Base-by-base conservation (phyloP, 1,140 invertebrate genomes). In the Vanessa tameamea region DNA sequence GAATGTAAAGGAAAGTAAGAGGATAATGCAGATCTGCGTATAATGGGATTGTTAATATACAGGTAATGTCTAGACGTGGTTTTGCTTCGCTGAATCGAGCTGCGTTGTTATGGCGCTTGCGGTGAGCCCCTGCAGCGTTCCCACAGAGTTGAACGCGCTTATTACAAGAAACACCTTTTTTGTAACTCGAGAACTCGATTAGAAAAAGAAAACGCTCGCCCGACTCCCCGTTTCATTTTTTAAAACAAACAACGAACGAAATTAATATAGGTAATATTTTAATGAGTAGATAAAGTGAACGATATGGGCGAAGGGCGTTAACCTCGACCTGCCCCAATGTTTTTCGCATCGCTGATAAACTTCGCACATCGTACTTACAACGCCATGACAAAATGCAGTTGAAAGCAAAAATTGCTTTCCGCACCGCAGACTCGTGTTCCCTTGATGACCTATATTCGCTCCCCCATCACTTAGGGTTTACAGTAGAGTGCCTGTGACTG, bases 381-480 rank as follows among this genome's bases (percentile, higher is more conserved):
- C 77, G 74, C 64, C 77, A 80, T 43, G 72, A 76, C 75, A 74
- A 79, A 77, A 72, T 77, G 77, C 79, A 77, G 78, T 78, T 64
- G 64, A 81, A 83, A 80, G 76, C 75, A 78, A 76, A 83, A 82
- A 82, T 80, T 80, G 84, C 77, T 87, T 86, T 83, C 84, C 82
- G 84, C 80, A 78, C 63, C 74, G 82, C 82, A 76, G 77, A 74
- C 85, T 77, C 78, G 77, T 79, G 73, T 82, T 83, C 88, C 85
- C 85, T 87, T 83, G 73, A 88, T 88, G 90, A 90, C 90, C 90
- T 91, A 92, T 79, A 90, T 92, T 80, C 79, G 80, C 78, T 87
- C 88, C 87, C 90, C 86, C 85, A 78, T 82, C 81, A 87, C 83
- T 92, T 92, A 92, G 90, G 86, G 88, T 80, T 90, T 86, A 82